Percentiles rank a stretch among this genome's conserved stretches.
Evolutionary conservation across 2,797 vertebrate genomes (phyloP).

Genomic region (Buceros bicornis): DNA sequence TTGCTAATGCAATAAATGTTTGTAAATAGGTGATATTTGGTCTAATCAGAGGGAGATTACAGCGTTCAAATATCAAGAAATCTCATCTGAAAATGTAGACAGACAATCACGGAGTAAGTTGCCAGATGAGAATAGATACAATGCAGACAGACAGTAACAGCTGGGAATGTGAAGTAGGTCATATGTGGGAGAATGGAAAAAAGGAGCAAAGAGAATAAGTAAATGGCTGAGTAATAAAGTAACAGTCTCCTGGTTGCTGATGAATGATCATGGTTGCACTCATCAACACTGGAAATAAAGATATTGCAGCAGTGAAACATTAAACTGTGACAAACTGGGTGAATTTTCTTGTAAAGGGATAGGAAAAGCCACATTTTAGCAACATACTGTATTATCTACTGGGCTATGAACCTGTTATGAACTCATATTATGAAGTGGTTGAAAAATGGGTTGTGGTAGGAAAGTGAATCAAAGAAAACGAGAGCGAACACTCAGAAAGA

Average conservation of each 20-base stretch:
- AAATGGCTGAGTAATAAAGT: not conserved
- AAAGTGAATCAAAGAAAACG: not conserved
- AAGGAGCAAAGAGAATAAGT: not conserved
- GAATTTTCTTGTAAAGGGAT: not conserved
- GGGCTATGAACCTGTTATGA: constrained; percentile 32
- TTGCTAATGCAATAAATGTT: not conserved
- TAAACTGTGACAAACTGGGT: not conserved
- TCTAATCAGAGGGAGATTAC: not conserved
- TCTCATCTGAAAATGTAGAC: not conserved
- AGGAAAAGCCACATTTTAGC: not conserved
- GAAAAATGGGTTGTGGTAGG: not conserved
- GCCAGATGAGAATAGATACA: not conserved
- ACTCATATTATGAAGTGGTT: not conserved
- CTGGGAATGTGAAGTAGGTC: not conserved
- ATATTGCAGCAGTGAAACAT: not conserved
- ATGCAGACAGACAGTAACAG: not conserved
- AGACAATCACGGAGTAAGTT: not conserved
- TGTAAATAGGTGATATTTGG: not conserved
- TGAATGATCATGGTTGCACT: not conserved
- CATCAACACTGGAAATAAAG: not conserved
- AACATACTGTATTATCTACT: not conserved
- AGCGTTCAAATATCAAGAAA: not conserved
- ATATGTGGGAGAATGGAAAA: not conserved
- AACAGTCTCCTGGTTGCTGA: not conserved
- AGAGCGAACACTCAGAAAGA: not conserved